Base-by-base conservation (phyloP, 2,888 invertebrate species). In the Acronicta leporina region DNA sequence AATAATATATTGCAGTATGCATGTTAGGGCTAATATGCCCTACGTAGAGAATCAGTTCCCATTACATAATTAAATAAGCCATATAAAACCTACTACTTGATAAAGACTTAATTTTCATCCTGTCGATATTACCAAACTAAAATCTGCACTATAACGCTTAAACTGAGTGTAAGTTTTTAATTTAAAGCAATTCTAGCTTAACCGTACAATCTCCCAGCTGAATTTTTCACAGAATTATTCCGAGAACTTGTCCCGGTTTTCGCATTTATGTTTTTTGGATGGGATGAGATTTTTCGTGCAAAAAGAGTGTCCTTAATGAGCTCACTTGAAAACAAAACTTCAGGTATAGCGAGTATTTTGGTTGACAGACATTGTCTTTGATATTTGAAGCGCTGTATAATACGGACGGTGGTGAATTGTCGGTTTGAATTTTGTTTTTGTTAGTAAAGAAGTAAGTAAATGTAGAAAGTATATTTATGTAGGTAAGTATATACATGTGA, bases 261-360 rank as follows among this genome's bases (percentile, higher is more conserved):
- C 25, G 6, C 57, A 53, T 53, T 45, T 14, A 43, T 11, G 43
- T 72, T 72, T 65, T 66, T 56, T 52, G 53, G 16, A 60, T 50
- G 57, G 56, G 51, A 75, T 60, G 68, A 33, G 40, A 73, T 44
- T 61, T 75, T 68, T 73, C 65, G 52, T 57, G 61, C 62, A 72
- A 70, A 79, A 66, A 67, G 73, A 68, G 71, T 72, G 68, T 70
- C 75, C 79, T 79, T 86, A 87, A 87, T 88, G 87, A 87, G 85
- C 80, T 74, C 77, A 82, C 86, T 88, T 80, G 77, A 81, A 79
- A 84, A 86, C 82, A 86, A 83, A 83, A 82, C 78, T 73, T 48
- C 73, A 81, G 79, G 79, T 81, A 80, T 74, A 56, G 58, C 70
- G 68, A 75, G 62, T 45, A 50, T 82, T 20, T 79, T 72, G 73